Base-by-base conservation (phyloP, 2,888 invertebrate species). In the Oligia fasciuncula region DNA sequence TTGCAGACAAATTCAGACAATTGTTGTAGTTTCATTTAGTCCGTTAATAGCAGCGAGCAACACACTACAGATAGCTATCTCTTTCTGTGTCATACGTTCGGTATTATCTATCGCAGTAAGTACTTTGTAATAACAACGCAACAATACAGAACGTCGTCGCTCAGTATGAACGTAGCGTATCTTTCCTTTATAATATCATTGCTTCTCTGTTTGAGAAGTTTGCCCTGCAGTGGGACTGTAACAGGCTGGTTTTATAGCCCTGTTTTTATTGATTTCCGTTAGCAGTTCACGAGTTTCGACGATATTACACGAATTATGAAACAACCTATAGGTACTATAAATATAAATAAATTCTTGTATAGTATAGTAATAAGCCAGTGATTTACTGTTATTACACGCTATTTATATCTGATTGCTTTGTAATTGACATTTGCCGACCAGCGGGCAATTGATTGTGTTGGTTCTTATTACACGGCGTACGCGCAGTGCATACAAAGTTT, bases 401-500 rank as follows among this genome's bases (percentile, higher is more conserved):
- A 90, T 92, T 92, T 91, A 91, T 89, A 89, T 88, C 87, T 91
- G 93, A 93, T 93, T 91, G 90, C 91, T 89, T 88, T 88, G 91
- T 93, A 93, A 93, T 94, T 92, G 92, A 91, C 91, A 91, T 93
- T 91, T 90, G 90, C 92, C 89, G 89, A 88, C 87, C 85, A 80
- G 83, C 62, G 63, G 76, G 81, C 90, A 88, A 90, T 91, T 90
- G 90, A 87, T 88, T 79, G 79, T 78, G 82, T 80, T 80, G 76
- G 79, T 82, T 78, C 80, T 81, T 81, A 77, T 79, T 83, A 79
- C 79, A 73, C 43, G 76, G 40, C 66, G 69, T 68, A 76, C 79
- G 77, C 76, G 51, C 35, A 49, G 67, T 68, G 76, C 78, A 79
- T 77, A 63, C 62, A 9, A 17, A 72, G 60, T 82, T 79, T 66